Evolutionary conservation across 2,888 invertebrate genomes (phyloP), one percentile per base, ranked within the genome.

Genomic region (Aethes cnicana): DNA sequence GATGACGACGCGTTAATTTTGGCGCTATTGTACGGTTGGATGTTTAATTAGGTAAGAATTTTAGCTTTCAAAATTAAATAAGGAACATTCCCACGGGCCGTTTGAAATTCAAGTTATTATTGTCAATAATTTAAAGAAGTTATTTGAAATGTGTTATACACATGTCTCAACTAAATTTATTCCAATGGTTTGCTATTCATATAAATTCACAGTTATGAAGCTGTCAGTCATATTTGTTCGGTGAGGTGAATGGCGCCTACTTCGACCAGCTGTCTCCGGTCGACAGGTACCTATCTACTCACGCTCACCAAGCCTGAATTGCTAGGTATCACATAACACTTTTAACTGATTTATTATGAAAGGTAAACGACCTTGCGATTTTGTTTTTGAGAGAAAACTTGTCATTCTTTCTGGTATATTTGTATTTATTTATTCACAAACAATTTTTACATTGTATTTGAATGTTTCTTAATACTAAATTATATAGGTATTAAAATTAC

Each of bases 11-110:
- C 52, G 32, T 32, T 52, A 39, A 44, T 52, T 39, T n/a, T 33
- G 32, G 20, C 32, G 23, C 39, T 46, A 46, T 46, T 52, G 33
- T 52, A 39, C 25, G 14, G 20, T 11, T 39, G 18, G 52, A 25
- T 39, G 46, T 52, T 46, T 52, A 52, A 52, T 52, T 46, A 52
- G 39, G 18, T 17, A 52, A 39, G 32, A 39, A 46, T 33, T 42
- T 35, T 44, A 37, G 52, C 52, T 46, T 52, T 52, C 39, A 52
- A n/a, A n/a, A n/a, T n/a, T n/a, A n/a, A 39, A 46, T 43, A 32
- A 46, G 46, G 18, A 46, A 26, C 17, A 21, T 46, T 52, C 52
- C 39, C 44, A 46, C 46, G 44, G 25, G n/a, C n/a, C 4, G 37
- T 14, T 52, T 52, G n/a, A 20, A 44, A 39, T 44, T 17, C 44